These are phyloP conservation scores for Phyllotreta striolata DNA, from an alignment of 2,888 invertebrate species.

Conservation along the genomic window DNA sequence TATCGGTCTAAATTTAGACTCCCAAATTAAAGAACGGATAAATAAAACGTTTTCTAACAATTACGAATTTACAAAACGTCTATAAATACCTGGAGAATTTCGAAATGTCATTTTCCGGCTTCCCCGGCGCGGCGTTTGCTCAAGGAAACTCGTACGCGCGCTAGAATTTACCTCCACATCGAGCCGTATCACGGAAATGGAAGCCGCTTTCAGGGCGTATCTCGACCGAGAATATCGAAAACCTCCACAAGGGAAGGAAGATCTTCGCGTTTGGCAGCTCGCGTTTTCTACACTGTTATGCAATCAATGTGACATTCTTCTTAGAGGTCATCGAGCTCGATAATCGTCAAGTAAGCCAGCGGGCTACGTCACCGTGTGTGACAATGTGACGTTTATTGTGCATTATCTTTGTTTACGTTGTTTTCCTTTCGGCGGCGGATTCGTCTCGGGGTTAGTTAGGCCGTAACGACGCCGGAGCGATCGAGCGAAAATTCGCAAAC, in stretches of 20 bases:
- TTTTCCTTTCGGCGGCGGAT: background rate
- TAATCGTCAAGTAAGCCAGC: slow-evolving; percentile 44
- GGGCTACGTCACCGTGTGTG: slow-evolving; percentile 44
- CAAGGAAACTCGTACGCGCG: background rate
- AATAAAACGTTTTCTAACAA: too few relatives aligned
- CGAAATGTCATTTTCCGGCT: slow-evolving; percentile 19
- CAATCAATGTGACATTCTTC: slow-evolving; percentile 55
- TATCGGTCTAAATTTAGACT: slow-evolving; percentile 11
- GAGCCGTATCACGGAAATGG: slow-evolving; percentile 6
- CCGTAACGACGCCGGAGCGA: background rate
- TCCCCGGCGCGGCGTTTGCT: background rate
- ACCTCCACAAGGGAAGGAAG: slow-evolving; percentile 49
- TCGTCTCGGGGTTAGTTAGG: background rate
- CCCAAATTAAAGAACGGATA: too few relatives aligned
- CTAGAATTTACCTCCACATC: slow-evolving; percentile 7
- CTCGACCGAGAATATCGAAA: slow-evolving; percentile 33
- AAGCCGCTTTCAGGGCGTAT: slow-evolving; percentile 7
- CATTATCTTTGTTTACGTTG: slow-evolving; percentile 16
- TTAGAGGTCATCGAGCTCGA: slow-evolving; percentile 51
- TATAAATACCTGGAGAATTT: slow-evolving; percentile 24
- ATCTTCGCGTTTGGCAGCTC: slow-evolving; percentile 53
- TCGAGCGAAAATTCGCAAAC: slow-evolving; percentile 17
- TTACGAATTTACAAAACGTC: too few relatives aligned
- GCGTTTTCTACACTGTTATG: slow-evolving; percentile 48
- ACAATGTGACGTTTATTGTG: slow-evolving; percentile 30